phyloP scores from a whole-genome alignment of 2,888 invertebrate genomes.

The Perdita meconis region DNA sequence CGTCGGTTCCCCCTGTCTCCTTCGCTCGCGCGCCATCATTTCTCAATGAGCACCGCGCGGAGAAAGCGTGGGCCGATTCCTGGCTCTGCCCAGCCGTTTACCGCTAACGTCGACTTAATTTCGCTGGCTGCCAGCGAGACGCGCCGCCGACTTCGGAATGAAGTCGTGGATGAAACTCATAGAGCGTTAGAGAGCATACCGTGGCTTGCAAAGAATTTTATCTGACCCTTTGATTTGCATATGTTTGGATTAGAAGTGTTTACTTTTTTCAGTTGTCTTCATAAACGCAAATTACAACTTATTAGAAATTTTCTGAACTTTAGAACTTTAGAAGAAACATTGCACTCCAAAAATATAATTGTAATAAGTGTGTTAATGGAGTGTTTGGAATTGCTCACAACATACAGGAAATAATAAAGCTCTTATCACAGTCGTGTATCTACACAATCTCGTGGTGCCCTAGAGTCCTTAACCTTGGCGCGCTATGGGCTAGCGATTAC shows the following conservation, averaged over 20 bases:
- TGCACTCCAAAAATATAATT: no score
- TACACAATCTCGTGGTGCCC: slow-evolving; percentile 65
- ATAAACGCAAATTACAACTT: no score
- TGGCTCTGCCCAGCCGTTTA: slow-evolving; percentile 65
- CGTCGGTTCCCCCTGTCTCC: slow-evolving; percentile 10
- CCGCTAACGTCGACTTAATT: slow-evolving; percentile 63
- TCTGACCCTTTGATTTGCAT: no score
- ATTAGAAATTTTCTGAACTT: no score
- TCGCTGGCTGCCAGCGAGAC: slow-evolving; percentile 16
- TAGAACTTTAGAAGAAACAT: no score
- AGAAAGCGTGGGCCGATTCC: slow-evolving; percentile 62
- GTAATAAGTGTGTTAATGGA: not conserved
- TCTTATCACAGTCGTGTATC: slow-evolving; percentile 62
- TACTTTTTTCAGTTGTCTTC: no score
- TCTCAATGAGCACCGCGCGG: slow-evolving; percentile 50
- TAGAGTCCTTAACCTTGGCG: slow-evolving; percentile 72
- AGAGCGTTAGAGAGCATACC: not conserved
- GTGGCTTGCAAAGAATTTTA: not conserved
- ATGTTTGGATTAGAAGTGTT: no score
- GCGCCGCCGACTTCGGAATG: not conserved
- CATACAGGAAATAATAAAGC: slow-evolving; percentile 50
- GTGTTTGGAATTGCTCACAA: not conserved
- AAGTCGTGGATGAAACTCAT: no score
- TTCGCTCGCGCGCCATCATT: slow-evolving; percentile 15
- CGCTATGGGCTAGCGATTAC: slow-evolving; percentile 56